Evolutionary conservation across 2,888 invertebrate genomes (phyloP), one percentile per base, ranked within the genome.

Genomic region (Adelphocoris suturalis): DNA sequence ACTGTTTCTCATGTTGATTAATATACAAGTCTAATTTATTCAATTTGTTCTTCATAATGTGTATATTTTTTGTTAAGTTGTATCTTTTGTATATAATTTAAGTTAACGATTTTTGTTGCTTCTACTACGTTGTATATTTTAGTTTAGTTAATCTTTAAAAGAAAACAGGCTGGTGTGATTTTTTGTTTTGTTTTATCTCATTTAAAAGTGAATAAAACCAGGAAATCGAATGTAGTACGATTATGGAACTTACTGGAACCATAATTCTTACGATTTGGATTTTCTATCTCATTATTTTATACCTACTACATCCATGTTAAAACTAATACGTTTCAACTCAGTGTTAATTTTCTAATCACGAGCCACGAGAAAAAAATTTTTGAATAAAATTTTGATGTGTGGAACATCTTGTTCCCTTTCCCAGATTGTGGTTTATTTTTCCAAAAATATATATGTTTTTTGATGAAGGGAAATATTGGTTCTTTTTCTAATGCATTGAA

Each of bases 401-500:
- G 75, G 78, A 85, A 27, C 47, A 37, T n/a, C 48, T 46, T 19
- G 89, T 88, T 88, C 52, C 75, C 16, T 87, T 48, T 68, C 76
- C 78, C 61, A 28, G 61, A 89, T 82, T 82, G 89, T 89, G 89
- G 89, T 89, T 89, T 89, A 89, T 89, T 89, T 89, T 89, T 89
- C 89, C 89, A 89, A 82, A 89, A 89, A 80, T 57, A 89, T 89
- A 89, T 89, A 89, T 89, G 89, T 89, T 89, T 89, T 86, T 89
- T 82, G 81, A 82, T 46, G 82, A 82, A 81, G 68, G 89, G 61
- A 68, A 81, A 89, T 37, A 87, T 81, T 90, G 68, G 75, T 76
- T 87, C 85, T 90, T 90, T 90, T 90, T 90, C 87, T 90, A 90
- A 87, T 90, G 89, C 90, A 91, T 90, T 89, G 86, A 91, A 88